Percentiles rank a stretch among this genome's conserved stretches.
Conservation (phyloP, 2,113 vertebrate species). For the Stigmatopora argus region DNA sequence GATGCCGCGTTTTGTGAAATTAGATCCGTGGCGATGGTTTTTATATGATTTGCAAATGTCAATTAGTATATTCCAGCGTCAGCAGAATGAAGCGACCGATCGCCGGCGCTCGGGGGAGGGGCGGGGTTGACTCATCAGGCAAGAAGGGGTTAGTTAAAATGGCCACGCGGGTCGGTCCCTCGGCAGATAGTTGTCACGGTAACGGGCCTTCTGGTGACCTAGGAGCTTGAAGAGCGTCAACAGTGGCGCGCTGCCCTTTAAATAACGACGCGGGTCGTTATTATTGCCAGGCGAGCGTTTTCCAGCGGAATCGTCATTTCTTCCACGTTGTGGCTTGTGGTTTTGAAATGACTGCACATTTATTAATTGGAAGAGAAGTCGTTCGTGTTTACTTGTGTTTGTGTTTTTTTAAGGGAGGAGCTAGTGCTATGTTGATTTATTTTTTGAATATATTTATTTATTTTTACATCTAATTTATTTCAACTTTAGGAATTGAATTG, state of each 20-base stretch:
- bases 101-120: neutral
- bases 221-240: constrained; percentile 80
- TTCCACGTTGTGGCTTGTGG: neutral
- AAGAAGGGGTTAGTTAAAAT: constrained; percentile 84
- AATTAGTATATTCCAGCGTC: constrained; percentile 8
- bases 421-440: too few species aligned
- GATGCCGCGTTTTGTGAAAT: neutral
- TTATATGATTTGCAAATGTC: neutral
- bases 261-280: constrained; percentile 33
- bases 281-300: constrained; percentile 57
- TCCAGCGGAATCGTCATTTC: neutral
- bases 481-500: too few species aligned
- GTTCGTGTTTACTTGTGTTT: too few species aligned
- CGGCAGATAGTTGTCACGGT: constrained; percentile 89
- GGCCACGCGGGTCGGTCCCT: constrained; percentile 80
- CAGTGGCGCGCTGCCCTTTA: constrained; percentile 79
- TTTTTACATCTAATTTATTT: too few species aligned
- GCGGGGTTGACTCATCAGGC: constrained; percentile 3
- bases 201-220: constrained; percentile 92
- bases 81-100: constrained; percentile 1
- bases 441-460: too few species aligned
- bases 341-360: neutral
- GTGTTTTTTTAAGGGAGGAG: too few species aligned
- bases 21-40: neutral
- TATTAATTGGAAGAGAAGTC: too few species aligned